Base-by-base conservation (phyloP, 2,113 vertebrate genomes). In the Vulpes vulpes region DNA sequence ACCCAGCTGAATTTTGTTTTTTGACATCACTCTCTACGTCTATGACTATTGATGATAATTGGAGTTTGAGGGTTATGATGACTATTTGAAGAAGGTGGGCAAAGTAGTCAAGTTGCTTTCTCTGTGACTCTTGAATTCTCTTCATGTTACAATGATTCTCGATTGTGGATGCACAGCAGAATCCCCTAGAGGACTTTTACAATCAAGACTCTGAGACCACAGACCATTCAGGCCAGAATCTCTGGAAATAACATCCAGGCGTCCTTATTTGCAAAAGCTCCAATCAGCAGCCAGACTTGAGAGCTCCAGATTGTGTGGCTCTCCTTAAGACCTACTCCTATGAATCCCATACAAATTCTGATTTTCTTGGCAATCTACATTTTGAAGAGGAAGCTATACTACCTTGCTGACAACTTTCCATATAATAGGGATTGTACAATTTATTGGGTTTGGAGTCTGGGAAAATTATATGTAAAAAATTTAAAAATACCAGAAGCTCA, bases 391-490 rank as follows among this genome's bases (percentile, higher is more conserved):
- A 83, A 96, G 90, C 32, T 60, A 80, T 89, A 62, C 19, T 79
- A 59, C 65, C 8, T 90, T 64, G 23, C 20, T 92, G 30, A 80
- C 87, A 91, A 76, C 19, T 81, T 91, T 62, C 69, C 62, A 85
- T 51, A 11, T 51, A 71, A 87, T 64, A 93, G 55, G n/a, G 8
- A 59, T 65, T 94, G 51, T 22, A 82, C 1, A 91, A 91, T 93
- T 78, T 92, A 88, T 67, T 94, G 55, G 8, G 12, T 67, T 69
- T 71, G 5, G 27, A n/a, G 12, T 25, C 35, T 89, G 12, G 57
- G 55, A 51, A 96, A 93, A 94, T 80, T 49, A 71, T 88, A 95
- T 35, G 64, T 94, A 62, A 83, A 90, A 89, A 80, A 53, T 27
- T 91, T 79, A 89, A 93, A 95, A 81, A 80, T 65, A 85, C 8